These are phyloP conservation scores for Caranx ignobilis DNA, from an alignment of 2,113 vertebrate genomes.

Conservation along the genomic window DNA sequence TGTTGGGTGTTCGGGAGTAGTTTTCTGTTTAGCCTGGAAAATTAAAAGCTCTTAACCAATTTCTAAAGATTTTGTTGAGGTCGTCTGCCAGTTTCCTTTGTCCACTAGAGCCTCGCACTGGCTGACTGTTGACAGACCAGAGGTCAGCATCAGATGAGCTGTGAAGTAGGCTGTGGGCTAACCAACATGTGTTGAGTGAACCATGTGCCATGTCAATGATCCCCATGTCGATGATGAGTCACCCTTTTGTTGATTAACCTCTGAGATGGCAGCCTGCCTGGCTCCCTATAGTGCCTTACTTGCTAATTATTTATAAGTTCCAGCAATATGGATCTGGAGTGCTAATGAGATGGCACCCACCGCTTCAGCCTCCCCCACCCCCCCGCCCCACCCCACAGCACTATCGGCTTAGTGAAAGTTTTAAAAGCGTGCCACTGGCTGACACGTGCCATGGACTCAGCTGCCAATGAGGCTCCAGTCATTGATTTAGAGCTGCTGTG, in stretches of 20 bases:
- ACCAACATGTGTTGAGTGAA: constrained; percentile 13
- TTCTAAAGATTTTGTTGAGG: too few species aligned
- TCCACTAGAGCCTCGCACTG: too few species aligned
- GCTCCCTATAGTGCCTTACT: constrained; percentile 33
- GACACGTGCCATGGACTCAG: constrained; percentile 66
- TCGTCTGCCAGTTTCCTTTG: too few species aligned
- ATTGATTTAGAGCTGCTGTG: constrained; percentile 61
- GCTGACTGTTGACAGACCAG: background rate
- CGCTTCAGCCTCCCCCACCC: constrained; percentile 15
- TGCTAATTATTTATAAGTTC: constrained; percentile 70
- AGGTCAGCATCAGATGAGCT: constrained; percentile 14
- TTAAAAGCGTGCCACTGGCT: constrained; percentile 34
- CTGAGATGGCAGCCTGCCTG: constrained; percentile 33
- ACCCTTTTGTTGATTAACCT: constrained; percentile 40
- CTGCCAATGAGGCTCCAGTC: constrained; percentile 54
- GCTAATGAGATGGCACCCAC: constrained; percentile 64
- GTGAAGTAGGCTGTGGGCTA: constrained; percentile 8
- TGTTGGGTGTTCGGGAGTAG: too few species aligned
- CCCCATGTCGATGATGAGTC: constrained; percentile 21
- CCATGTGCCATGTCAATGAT: constrained; percentile 10
- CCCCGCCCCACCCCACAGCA: constrained; percentile 8
- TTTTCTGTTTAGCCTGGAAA: too few species aligned
- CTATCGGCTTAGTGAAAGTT: constrained; percentile 2
- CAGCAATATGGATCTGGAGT: constrained; percentile 61
- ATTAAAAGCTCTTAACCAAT: too few species aligned